Conservation (phyloP, 2,797 vertebrate genomes). For the Oreortyx pictus region DNA sequence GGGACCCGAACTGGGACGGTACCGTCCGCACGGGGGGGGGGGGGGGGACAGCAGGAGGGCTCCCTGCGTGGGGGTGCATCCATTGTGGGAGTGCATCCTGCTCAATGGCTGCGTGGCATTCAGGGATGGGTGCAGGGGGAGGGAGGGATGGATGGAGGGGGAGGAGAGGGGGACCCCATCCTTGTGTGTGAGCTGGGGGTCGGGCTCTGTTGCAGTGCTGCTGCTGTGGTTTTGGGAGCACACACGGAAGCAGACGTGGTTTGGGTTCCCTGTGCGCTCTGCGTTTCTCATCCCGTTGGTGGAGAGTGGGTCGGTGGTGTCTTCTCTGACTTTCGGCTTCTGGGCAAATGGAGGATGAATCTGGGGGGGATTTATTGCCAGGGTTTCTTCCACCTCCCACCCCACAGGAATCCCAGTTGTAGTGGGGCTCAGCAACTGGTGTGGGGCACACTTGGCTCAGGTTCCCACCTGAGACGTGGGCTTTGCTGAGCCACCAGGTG, state of each 20-base stretch:
- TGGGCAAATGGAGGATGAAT: accelerated
- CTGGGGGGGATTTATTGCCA: neutral
- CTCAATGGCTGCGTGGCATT: neutral
- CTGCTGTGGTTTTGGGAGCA: accelerated
- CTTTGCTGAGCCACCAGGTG: too few relatives aligned
- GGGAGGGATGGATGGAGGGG: neutral
- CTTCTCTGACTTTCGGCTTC: neutral
- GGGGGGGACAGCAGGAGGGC: neutral
- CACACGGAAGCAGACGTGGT: accelerated
- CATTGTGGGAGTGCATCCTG: accelerated
- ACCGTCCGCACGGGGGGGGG: too few relatives aligned
- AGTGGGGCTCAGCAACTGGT: too few relatives aligned
- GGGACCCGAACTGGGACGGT: neutral
- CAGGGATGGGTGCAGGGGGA: neutral
- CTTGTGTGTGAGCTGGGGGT: accelerated
- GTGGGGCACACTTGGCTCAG: too few relatives aligned
- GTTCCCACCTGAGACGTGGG: too few relatives aligned
- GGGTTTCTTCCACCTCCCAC: neutral
- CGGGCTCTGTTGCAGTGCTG: accelerated
- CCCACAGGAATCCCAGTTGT: accelerated
- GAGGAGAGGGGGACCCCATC: neutral
- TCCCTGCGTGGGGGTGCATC: accelerated
- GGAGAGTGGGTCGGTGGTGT: accelerated
- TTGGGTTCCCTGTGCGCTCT: accelerated
- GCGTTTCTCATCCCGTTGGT: accelerated